phyloP scores from a whole-genome alignment of 2,888 invertebrate genomes.

The Platycheirus albimanus region DNA sequence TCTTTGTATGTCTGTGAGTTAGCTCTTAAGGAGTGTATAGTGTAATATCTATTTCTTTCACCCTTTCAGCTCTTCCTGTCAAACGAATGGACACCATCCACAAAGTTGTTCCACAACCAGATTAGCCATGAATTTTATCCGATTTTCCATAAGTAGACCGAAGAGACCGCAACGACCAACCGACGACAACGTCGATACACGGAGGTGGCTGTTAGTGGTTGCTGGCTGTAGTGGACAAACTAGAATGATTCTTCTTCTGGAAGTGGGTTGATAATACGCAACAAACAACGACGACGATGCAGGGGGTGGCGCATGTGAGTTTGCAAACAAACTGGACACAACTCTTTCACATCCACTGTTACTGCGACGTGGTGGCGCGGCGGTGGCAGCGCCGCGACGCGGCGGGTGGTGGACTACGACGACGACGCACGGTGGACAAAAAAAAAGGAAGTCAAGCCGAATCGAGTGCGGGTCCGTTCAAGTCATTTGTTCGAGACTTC shows the following conservation, averaged over 20 bases:
- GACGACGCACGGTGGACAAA: too few relatives aligned
- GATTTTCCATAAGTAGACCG: conserved; percentile 64
- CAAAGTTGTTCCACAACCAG: conserved; percentile 67
- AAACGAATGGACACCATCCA: conserved; percentile 38
- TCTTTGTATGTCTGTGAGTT: not conserved
- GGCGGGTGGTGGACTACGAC: too few relatives aligned
- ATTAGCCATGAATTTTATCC: conserved; percentile 67
- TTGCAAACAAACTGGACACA: conserved; percentile 51
- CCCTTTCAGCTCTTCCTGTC: conserved; percentile 31
- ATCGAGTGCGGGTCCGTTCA: conserved; percentile 53
- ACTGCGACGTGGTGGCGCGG: not conserved
- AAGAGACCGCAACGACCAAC: conserved; percentile 1
- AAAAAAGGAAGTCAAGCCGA: not conserved
- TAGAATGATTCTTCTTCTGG: conserved; percentile 60
- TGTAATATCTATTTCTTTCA: conserved; percentile 48
- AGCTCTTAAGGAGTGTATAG: not conserved
- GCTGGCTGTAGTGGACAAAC: conserved; percentile 54
- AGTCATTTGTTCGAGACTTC: conserved; percentile 59
- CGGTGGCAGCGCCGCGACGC: too few relatives aligned
- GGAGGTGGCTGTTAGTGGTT: not conserved
- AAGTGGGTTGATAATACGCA: conserved; percentile 55
- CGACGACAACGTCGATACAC: not conserved
- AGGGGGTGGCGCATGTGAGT: conserved; percentile 27
- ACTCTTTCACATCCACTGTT: conserved; percentile 31
- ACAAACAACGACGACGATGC: conserved; percentile 24